A percentile compares a stretch with the other conserved stretches of the same genome.
phyloP scores from a whole-genome alignment of 2,888 invertebrate species.

The Oligia latruncula region DNA sequence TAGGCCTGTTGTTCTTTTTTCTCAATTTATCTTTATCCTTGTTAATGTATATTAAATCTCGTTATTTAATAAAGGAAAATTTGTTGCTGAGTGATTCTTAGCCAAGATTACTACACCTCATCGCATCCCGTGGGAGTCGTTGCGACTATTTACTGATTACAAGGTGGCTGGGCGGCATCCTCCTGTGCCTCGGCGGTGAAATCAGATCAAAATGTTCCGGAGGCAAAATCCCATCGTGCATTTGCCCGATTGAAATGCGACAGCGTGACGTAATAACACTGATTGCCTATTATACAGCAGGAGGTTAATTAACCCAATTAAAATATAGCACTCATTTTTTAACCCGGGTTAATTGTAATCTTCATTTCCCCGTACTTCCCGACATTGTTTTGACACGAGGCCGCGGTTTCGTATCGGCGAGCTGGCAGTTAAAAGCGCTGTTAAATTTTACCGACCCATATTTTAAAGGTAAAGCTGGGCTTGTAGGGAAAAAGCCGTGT shows the following conservation, averaged over 20 bases:
- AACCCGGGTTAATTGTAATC: constrained; percentile 36
- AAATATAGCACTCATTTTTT: constrained; percentile 39
- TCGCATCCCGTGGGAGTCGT: constrained; percentile 12
- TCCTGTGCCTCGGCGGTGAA: constrained; percentile 6
- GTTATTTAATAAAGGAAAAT: constrained; percentile 51
- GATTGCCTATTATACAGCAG: constrained; percentile 25
- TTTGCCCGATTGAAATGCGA: constrained; percentile 31
- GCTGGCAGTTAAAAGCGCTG: constrained; percentile 60
- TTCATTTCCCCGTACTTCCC: constrained; percentile 43
- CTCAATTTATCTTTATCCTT: constrained; percentile 47
- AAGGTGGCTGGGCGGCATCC: neutral
- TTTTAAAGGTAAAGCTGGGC: constrained; percentile 50
- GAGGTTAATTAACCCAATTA: constrained; percentile 38
- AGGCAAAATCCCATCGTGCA: constrained; percentile 1
- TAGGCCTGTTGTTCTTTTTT: constrained; percentile 38
- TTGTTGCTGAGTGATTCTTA: constrained; percentile 37
- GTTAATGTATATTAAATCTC: constrained; percentile 47
- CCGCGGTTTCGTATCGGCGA: constrained; percentile 55
- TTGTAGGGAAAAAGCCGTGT: constrained; percentile 51
- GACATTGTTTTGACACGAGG: constrained; percentile 59
- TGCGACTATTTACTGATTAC: constrained; percentile 44
- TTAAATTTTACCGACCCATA: constrained; percentile 63
- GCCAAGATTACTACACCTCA: constrained; percentile 33
- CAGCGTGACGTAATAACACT: constrained; percentile 27
- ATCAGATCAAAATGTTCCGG: constrained; percentile 31